These are phyloP conservation scores for Ctenoplectra terminalis DNA, from an alignment of 1,140 invertebrate species.

Conservation along the genomic window DNA sequence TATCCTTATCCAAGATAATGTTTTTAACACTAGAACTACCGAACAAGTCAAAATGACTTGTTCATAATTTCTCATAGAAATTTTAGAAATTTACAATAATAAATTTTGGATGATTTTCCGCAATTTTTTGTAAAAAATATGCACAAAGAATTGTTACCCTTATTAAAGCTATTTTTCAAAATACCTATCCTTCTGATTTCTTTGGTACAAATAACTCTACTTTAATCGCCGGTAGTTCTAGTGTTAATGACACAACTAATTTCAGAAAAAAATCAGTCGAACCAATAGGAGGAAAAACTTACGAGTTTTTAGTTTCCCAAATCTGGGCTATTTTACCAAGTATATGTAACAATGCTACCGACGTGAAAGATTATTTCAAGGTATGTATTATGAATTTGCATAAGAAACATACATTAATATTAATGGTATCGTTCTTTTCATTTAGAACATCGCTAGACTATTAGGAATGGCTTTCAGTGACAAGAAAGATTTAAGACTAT, in stretches of 20 bases:
- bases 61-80: too few relatives aligned
- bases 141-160: too few relatives aligned
- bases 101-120: too few relatives aligned
- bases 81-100: too few relatives aligned
- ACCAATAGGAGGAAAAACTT: conserved; percentile 85
- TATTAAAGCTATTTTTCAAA: too few relatives aligned
- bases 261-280: conserved; percentile 83
- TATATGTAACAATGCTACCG: conserved; percentile 92
- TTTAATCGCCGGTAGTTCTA: too few relatives aligned
- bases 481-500: conserved; percentile 87
- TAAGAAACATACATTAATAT: too few relatives aligned
- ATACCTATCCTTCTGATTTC: too few relatives aligned
- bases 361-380: conserved; percentile 89
- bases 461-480: conserved; percentile 88
- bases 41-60: too few relatives aligned
- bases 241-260: conserved; percentile 61
- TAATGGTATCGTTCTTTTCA: background rate
- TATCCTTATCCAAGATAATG: conserved; percentile 10
- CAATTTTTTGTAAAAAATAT: too few relatives aligned
- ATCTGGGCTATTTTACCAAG: conserved; percentile 96
- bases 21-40: too few relatives aligned
- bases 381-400: conserved; percentile 65
- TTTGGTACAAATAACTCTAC: too few relatives aligned
- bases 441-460: conserved; percentile 88
- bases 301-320: conserved; percentile 91